These are phyloP conservation scores for Lepidostoma basale DNA, from an alignment of 1,140 invertebrate genomes.

Conservation along the genomic window DNA sequence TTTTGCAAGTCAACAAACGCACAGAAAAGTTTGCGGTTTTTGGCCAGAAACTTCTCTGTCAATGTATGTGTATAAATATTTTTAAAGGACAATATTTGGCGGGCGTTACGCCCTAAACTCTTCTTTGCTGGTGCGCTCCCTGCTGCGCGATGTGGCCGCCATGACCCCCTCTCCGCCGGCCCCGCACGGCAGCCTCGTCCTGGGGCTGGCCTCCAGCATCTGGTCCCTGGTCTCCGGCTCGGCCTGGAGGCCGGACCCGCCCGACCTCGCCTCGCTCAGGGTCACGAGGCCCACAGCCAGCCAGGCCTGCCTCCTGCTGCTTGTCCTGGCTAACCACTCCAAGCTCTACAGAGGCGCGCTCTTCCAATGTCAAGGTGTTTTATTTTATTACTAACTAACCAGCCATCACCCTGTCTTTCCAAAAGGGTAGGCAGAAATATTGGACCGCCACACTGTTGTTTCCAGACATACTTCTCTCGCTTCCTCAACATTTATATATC, in stretches of 20 bases:
- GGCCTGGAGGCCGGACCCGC: conserved; percentile 40
- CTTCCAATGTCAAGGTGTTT: conserved; percentile 77
- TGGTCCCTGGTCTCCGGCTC: conserved; percentile 68
- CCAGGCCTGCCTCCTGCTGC: conserved; percentile 84
- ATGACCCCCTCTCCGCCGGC: conserved; percentile 77
- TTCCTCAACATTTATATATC: too few relatives aligned
- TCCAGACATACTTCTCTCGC: too few relatives aligned
- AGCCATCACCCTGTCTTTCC: too few relatives aligned
- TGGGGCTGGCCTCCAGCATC: conserved; percentile 83
- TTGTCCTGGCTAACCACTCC: conserved; percentile 89
- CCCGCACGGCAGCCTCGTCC: conserved; percentile 80
- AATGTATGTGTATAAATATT: conserved; percentile 46
- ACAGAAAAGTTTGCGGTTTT: too few relatives aligned
- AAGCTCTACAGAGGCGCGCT: conserved; percentile 88
- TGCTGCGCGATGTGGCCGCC: conserved; percentile 79
- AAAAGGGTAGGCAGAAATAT: too few relatives aligned
- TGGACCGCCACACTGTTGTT: too few relatives aligned
- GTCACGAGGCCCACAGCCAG: conserved; percentile 75
- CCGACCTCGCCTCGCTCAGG: conserved; percentile 58
- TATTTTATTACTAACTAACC: too few relatives aligned
- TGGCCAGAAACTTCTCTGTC: not conserved
- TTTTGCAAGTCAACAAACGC: too few relatives aligned
- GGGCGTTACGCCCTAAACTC: conserved; percentile 74
- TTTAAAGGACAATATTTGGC: conserved; percentile 76
- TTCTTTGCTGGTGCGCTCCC: conserved; percentile 74